Conservation (phyloP, 1,140 invertebrate species). For the Sycobia sp. region DNA sequence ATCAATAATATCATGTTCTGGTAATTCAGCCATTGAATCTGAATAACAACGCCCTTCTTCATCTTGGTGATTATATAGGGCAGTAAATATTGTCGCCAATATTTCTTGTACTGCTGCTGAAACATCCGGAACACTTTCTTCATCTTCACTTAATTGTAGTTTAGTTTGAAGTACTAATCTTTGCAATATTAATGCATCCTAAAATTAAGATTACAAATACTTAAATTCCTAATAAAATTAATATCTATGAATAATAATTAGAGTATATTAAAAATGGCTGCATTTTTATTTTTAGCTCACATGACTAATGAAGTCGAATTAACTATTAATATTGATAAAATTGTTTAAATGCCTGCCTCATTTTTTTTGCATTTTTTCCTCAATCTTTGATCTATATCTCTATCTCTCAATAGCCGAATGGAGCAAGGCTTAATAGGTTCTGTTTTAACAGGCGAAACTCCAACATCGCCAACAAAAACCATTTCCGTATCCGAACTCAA, state of each 20-base stretch:
- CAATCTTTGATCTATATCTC: slow-evolving; percentile 50
- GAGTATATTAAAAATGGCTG: slow-evolving; percentile 30
- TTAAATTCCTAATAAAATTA: not conserved
- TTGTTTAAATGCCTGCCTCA: slow-evolving; percentile 38
- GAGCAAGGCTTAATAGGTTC: slow-evolving; percentile 48
- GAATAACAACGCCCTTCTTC: slow-evolving; percentile 95
- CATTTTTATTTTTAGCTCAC: slow-evolving; percentile 31
- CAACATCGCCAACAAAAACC: slow-evolving; percentile 21
- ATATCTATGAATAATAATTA: slow-evolving; percentile 17
- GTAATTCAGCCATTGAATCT: slow-evolving; percentile 93
- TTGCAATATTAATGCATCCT: slow-evolving; percentile 93
- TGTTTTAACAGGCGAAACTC: slow-evolving; percentile 24
- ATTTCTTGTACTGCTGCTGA: slow-evolving; percentile 87
- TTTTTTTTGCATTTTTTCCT: slow-evolving; percentile 54
- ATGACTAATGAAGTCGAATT: slow-evolving; percentile 23
- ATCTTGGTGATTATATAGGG: slow-evolving; percentile 94
- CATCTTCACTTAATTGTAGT: slow-evolving; percentile 82
- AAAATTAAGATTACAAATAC: slow-evolving; percentile 7
- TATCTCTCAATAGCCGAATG: slow-evolving; percentile 51
- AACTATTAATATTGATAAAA: slow-evolving; percentile 25
- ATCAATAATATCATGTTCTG: slow-evolving; percentile 83
- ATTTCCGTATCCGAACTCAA: slow-evolving; percentile 29
- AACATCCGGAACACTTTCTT: slow-evolving; percentile 88
- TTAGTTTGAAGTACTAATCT: slow-evolving; percentile 91
- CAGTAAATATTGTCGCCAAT: slow-evolving; percentile 89